phyloP scores from a whole-genome alignment of 2,797 vertebrate species.

The Streptopelia turtur region DNA sequence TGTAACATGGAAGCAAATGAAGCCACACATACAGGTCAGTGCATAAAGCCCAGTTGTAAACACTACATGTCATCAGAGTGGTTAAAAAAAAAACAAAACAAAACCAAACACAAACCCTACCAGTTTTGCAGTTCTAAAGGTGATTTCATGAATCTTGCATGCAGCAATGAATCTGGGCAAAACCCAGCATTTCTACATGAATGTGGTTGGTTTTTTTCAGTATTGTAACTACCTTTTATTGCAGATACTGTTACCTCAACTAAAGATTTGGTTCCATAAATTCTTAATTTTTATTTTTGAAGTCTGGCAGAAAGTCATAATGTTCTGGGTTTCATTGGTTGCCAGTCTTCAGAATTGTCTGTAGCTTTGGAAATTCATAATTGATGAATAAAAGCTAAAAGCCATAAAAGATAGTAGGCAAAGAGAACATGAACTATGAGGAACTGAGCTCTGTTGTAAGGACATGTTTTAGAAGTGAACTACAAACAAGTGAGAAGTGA shows the following conservation, averaged over 20 bases:
- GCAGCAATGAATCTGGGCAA: neutral
- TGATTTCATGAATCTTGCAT: neutral
- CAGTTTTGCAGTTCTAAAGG: neutral
- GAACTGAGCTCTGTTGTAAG: neutral
- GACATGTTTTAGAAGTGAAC: neutral
- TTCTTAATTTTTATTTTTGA: neutral
- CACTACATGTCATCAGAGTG: neutral
- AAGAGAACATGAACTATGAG: neutral
- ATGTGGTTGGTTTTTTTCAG: neutral
- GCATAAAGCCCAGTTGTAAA: neutral
- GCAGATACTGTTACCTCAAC: neutral
- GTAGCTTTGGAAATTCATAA: neutral
- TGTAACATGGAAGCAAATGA: conserved; percentile 96
- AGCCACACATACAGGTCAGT: conserved; percentile 93
- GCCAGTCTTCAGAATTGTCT: neutral
- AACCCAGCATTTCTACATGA: neutral
- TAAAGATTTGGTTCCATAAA: neutral
- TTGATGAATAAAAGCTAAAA: neutral
- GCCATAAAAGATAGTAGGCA: neutral
- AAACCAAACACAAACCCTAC: no score
- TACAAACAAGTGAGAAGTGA: neutral
- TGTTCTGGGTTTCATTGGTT: conserved; percentile 12
- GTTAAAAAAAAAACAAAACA: neutral
- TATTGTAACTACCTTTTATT: neutral
- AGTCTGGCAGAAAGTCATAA: neutral